phyloP scores from a whole-genome alignment of 2,113 vertebrate genomes.

The Tringa solitaria region DNA sequence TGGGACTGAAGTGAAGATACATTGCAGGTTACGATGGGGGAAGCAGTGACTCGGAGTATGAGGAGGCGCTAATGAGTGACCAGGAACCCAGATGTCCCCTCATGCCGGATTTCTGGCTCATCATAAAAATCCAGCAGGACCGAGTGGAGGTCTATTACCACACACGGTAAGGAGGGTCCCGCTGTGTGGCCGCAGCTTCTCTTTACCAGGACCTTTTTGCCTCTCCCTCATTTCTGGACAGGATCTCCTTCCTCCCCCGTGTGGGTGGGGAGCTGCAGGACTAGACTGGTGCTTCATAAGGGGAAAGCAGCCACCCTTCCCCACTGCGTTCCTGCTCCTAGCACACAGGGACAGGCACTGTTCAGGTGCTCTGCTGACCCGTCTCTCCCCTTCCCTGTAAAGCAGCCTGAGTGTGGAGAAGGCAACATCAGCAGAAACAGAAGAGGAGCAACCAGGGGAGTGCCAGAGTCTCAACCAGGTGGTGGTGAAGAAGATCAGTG shows the following conservation, averaged over 20 bases:
- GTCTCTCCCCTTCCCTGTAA: neutral
- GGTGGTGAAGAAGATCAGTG: slow-evolving; percentile 88
- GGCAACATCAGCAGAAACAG: slow-evolving; percentile 59
- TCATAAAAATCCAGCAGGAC: slow-evolving; percentile 89
- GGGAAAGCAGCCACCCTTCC: neutral
- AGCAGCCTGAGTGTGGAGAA: slow-evolving; percentile 68
- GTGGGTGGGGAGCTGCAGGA: neutral
- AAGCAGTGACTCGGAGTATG: slow-evolving; percentile 94
- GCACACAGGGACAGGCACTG: neutral
- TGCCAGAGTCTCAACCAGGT: slow-evolving; percentile 85
- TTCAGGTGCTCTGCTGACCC: neutral
- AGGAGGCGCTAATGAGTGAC: slow-evolving; percentile 82
- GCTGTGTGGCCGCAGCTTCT: neutral
- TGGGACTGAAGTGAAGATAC: neutral
- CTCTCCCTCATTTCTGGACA: neutral
- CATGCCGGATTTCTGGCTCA: slow-evolving; percentile 96
- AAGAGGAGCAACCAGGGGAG: slow-evolving; percentile 79
- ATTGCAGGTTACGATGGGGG: slow-evolving; percentile 91
- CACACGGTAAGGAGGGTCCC: slow-evolving; percentile 77
- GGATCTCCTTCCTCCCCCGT: neutral
- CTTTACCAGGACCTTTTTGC: neutral
- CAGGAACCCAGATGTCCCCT: slow-evolving; percentile 74
- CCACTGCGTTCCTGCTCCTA: neutral
- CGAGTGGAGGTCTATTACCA: slow-evolving; percentile 93
- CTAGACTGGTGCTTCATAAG: neutral